phyloP scores from a whole-genome alignment of 2,797 vertebrate species.

The Anguilla anguilla region DNA sequence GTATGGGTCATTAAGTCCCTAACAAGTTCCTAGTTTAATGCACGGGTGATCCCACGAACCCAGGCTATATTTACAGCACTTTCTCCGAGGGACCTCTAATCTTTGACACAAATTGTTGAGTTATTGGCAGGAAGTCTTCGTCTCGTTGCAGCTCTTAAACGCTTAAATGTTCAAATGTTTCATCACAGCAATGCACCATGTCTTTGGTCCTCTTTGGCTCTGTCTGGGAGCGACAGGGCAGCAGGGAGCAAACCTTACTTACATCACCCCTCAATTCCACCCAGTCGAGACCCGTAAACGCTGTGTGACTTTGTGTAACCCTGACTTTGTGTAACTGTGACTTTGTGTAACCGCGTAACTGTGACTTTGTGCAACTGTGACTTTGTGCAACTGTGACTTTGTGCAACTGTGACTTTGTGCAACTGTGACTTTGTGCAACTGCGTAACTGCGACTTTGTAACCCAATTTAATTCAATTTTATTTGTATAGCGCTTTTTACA shows the following conservation, averaged over 20 bases:
- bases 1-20: neutral
- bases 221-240: neutral
- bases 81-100: neutral
- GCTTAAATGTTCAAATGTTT: neutral
- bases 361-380: too few relatives aligned
- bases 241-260: neutral
- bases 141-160: neutral
- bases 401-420: too few relatives aligned
- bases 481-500: too few relatives aligned
- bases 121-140: neutral
- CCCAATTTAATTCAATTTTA: too few relatives aligned
- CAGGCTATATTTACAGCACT: neutral
- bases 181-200: neutral
- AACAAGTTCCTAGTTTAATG: neutral
- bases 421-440: too few relatives aligned
- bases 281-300: neutral
- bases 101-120: constrained; percentile 20
- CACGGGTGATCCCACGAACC: neutral
- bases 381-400: neutral
- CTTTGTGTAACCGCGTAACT: too few relatives aligned
- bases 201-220: neutral
- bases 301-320: neutral
- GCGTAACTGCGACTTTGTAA: too few relatives aligned
- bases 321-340: too few relatives aligned
- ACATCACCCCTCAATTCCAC: neutral